Base-by-base conservation (phyloP, 1,140 invertebrate species). In the Meloidogyne exigua region DNA sequence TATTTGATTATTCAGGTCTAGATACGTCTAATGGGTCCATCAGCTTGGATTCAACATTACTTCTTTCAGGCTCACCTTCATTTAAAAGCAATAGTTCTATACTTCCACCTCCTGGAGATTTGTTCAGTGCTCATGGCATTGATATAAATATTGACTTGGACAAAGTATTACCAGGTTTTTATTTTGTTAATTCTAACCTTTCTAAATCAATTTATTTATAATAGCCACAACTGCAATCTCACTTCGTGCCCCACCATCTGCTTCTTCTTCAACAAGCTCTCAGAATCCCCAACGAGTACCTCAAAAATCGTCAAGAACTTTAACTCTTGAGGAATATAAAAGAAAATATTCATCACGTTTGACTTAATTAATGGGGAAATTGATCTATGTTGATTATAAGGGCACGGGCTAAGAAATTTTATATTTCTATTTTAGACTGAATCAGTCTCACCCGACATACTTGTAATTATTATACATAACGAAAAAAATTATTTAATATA, bases 281-380 rank as follows among this genome's bases (percentile, higher is more conserved):
- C 74, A 23, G 12, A 21, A 23, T n/a, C 26, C 36, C 11, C 57
- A 39, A 36, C 23, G 12, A 32, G 42, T 72, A 25, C 13, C 42
- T 32, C 73, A 75, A 36, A 66, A 69, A 25, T 49, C 75, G 1
- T 75, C 76, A 13, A 75, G 76, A 18, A 76, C 72, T 23, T 62
- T 79, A 15, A 79, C 77, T 32, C 67, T 79, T 65, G 77, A 79
- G 42, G 77, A 78, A 62, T 78, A 78, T 42, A 78, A 78, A 57
- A 62, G 49, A 57, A 57, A 57, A 57, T 57, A 57, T 57, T 57
- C 49, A 57, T 57, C 49, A 57, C 49, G 49, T 1, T 7, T 57
- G 49, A 57, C 49, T 7, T 57, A 57, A 57, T 12, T 57, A 57
- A 57, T 57, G 13, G n/a, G 7, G 64, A 13, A 78, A 78, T 39